A percentile compares a stretch with the other conserved stretches of the same genome.
Evolutionary conservation across 2,888 invertebrate species (phyloP).

Genomic region (Drosophila engyochracea): DNA sequence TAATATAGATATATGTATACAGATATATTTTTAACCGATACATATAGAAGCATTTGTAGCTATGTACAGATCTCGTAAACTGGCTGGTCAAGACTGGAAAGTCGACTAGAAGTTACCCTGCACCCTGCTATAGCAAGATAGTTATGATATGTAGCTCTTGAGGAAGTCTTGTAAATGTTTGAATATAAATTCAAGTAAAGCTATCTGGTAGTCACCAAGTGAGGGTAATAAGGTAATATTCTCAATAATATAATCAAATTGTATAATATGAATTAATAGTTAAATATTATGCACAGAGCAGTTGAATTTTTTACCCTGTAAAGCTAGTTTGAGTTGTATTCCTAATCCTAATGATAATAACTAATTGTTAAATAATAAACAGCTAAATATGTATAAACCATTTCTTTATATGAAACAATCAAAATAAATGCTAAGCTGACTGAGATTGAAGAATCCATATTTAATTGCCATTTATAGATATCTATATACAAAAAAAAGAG

Average conservation of each 20-base stretch:
- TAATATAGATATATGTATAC: conserved; percentile 25
- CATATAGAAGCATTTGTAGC: conserved; percentile 9
- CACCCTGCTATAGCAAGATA: background rate
- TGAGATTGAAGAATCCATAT: background rate
- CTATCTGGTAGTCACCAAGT: background rate
- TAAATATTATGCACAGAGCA: background rate
- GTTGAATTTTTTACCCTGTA: background rate
- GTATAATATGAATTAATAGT: background rate
- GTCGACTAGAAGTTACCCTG: conserved; percentile 6
- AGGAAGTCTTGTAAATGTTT: accelerated
- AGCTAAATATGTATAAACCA: no score
- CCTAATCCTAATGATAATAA: no score
- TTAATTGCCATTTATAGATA: background rate
- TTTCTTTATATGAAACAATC: background rate
- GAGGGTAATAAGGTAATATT: background rate
- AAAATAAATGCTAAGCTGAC: background rate
- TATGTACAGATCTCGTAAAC: conserved; percentile 6
- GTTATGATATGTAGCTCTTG: background rate
- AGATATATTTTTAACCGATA: conserved; percentile 27
- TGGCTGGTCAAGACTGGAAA: background rate
- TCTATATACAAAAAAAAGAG: background rate
- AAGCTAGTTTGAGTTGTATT: background rate
- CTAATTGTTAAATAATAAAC: no score
- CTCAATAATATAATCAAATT: background rate
- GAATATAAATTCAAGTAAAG: background rate